These are phyloP conservation scores for Gandaritis pyraliata DNA, from an alignment of 2,888 invertebrate genomes.

Conservation along the genomic window DNA sequence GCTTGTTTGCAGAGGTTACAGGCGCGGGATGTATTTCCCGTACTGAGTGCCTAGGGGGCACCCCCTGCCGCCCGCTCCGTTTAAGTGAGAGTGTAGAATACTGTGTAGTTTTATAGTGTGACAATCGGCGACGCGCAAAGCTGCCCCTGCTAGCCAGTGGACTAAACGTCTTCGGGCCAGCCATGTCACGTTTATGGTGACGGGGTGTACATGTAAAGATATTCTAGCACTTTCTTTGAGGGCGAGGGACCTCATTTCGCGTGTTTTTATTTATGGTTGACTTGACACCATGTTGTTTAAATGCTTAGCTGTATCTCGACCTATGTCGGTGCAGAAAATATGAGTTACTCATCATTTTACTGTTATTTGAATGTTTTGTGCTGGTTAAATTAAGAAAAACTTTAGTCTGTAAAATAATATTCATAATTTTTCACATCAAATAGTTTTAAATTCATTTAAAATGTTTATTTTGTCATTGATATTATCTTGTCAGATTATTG, in stretches of 20 bases:
- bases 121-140: conserved; percentile 12
- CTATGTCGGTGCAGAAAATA: background rate
- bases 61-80: conserved; percentile 45
- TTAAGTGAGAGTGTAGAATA: conserved; percentile 28
- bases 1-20: conserved; percentile 87
- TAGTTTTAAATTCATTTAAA: conserved; percentile 15
- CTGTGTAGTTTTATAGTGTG: conserved; percentile 27
- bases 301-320: conserved; percentile 14
- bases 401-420: background rate
- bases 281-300: conserved; percentile 8
- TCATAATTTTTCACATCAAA: conserved; percentile 6
- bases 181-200: conserved; percentile 17
- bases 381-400: conserved; percentile 15
- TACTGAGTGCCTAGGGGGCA: conserved; percentile 83
- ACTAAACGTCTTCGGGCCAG: conserved; percentile 11
- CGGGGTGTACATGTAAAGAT: conserved; percentile 3
- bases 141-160: conserved; percentile 2
- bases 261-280: conserved; percentile 19
- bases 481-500: conserved; percentile 7
- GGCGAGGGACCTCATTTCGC: conserved; percentile 3
- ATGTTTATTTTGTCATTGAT: conserved; percentile 12
- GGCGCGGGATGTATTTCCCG: conserved; percentile 88
- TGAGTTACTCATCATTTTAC: background rate
- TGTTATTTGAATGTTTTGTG: conserved; percentile 15
- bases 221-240: conserved; percentile 1